Base-by-base conservation (phyloP, 2,797 vertebrate species). In the Bryconaethiops microstoma region DNA sequence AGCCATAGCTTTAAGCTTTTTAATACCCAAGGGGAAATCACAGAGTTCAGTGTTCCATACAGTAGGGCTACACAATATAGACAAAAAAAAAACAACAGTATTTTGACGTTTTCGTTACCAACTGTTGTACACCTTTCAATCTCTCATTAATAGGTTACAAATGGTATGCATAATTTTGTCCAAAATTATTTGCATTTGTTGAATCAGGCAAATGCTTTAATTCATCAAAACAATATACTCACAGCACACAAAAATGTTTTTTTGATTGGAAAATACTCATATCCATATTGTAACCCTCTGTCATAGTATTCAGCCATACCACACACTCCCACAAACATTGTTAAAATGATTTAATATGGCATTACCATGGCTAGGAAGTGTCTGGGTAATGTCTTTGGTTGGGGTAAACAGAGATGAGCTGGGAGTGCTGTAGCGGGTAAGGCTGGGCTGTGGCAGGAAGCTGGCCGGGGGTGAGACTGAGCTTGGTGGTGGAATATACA, bases 401-500 rank as follows among this genome's bases (percentile, higher is more conserved):
- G 74, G n/a, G 16, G 69, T 81, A 64, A 81, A 76, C 29, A 71
- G 57, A 1, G 82, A 76, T 10, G 74, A 77, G 5, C 55, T 57
- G 40, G 25, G 68, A 9, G 57, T 62, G 45, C 19, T 71, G 75
- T 12, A 2, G 45, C 2, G 23, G 64, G 25, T 13, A 7, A 0
- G 19, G 42, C 29, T 50, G 10, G 16, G 10, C 4, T 39, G 50
- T 29, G 64, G 67, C 3, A 23, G n/a, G 10, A 19, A 0, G 50
- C 13, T 70, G 55, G 78, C 45, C 0, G 48, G 23, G 21, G n/a
- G 73, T 1, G 65, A 57, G 29, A 73, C 68, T 0, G 68, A 40
- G n/a, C n/a, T 39, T 29, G 60, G 19, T 76, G 54, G 67, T 52
- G 50, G 55, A 67, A 55, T 50, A 74, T 21, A 39, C 40, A 57